A percentile compares a stretch with the other conserved stretches of the same genome.
Evolutionary conservation across 2,113 vertebrate genomes (phyloP).

Genomic region (Malurus cyaneus): DNA sequence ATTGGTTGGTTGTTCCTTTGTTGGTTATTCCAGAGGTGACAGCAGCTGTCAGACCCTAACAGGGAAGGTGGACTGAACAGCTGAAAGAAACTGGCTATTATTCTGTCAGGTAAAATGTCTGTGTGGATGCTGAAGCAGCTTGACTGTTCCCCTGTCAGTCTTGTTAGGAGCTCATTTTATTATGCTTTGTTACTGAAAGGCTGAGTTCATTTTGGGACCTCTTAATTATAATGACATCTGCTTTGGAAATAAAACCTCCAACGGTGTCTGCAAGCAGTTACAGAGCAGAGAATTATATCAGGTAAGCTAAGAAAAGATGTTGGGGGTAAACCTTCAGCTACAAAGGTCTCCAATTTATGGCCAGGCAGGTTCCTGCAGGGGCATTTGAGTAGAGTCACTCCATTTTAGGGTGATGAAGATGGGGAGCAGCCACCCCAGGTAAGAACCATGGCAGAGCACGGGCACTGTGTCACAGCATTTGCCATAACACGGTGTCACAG

Average conservation of each 20-base stretch:
- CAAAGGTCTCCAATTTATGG: constrained; percentile 22
- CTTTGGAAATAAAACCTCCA: constrained; percentile 1
- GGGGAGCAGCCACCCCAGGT: not conserved
- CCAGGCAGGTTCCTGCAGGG: not conserved
- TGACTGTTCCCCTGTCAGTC: not conserved
- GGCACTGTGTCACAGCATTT: rapidly evolving
- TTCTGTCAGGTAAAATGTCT: not conserved
- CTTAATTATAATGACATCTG: constrained; percentile 12
- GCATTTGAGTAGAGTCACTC: not conserved
- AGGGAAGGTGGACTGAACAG: not conserved
- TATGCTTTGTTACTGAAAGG: constrained; percentile 1
- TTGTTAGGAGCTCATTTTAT: not conserved
- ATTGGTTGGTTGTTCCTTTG: not conserved
- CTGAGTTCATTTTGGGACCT: not conserved
- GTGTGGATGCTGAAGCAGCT: not conserved
- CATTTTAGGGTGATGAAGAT: not conserved
- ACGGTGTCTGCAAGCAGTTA: not conserved
- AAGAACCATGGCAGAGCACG: rapidly evolving
- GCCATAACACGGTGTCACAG: not conserved
- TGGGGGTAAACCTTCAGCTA: not conserved
- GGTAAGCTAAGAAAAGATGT: not conserved
- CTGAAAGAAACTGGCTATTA: constrained; percentile 13
- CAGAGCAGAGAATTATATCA: not conserved
- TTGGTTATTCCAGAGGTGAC: not conserved
- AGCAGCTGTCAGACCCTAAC: not conserved